These are phyloP conservation scores for Pediacus dermestoides DNA, from an alignment of 2,888 invertebrate species.

Conservation along the genomic window DNA sequence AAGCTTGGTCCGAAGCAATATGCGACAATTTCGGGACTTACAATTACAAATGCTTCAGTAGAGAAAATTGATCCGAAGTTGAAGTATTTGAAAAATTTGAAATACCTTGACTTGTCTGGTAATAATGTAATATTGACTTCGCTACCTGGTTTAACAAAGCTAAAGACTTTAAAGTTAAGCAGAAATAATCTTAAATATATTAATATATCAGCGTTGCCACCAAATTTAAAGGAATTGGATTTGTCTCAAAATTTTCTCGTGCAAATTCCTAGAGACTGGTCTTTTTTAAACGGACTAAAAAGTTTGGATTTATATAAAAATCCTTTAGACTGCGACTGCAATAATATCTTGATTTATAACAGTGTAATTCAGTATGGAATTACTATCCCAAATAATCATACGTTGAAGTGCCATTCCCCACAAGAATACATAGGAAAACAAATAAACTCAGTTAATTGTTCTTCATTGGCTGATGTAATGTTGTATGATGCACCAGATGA, in stretches of 20 bases:
- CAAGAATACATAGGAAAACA: slow-evolving; percentile 36
- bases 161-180: slow-evolving; percentile 40
- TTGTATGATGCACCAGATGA: slow-evolving; percentile 35
- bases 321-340: slow-evolving; percentile 67
- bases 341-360: slow-evolving; percentile 62
- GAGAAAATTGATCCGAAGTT: slow-evolving; percentile 40
- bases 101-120: slow-evolving; percentile 38
- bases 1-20: slow-evolving; percentile 49
- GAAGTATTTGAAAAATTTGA: slow-evolving; percentile 41
- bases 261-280: slow-evolving; percentile 56
- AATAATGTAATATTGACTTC: slow-evolving; percentile 34
- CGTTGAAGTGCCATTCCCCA: slow-evolving; percentile 41
- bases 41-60: slow-evolving; percentile 35
- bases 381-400: slow-evolving; percentile 31
- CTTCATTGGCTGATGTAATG: slow-evolving; percentile 31
- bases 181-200: slow-evolving; percentile 40
- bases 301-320: slow-evolving; percentile 66
- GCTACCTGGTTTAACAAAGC: slow-evolving; percentile 35
- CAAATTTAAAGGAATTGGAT: slow-evolving; percentile 51
- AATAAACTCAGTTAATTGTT: slow-evolving; percentile 31
- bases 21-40: slow-evolving; percentile 35
- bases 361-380: slow-evolving; percentile 49
- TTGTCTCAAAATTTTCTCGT: slow-evolving; percentile 62
- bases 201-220: slow-evolving; percentile 38
- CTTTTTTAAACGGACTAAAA: slow-evolving; percentile 55